Percentiles rank a stretch among this genome's conserved stretches.
These are phyloP conservation scores for Ivindomyrus marchei DNA, from an alignment of 2,113 vertebrate species.

Conservation along the genomic window DNA sequence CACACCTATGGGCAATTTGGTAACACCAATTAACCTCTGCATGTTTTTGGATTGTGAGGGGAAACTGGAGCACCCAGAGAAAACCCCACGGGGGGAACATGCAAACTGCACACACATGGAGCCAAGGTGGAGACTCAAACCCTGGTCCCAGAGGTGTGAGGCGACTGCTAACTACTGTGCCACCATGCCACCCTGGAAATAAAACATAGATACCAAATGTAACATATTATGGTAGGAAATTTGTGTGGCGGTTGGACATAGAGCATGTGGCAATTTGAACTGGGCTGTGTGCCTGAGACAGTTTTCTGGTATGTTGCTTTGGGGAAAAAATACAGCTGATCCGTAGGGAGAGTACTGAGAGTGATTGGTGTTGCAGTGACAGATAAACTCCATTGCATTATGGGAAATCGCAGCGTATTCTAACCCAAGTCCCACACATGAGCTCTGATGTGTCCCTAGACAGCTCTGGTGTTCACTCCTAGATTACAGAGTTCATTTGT, in stretches of 20 bases:
- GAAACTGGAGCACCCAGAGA: background rate
- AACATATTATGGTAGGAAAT: background rate
- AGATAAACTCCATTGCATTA: background rate
- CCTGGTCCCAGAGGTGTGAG: background rate
- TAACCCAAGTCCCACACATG: background rate
- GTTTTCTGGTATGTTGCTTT: conserved; percentile 2
- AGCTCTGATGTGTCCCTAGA: background rate
- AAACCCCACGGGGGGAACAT: background rate
- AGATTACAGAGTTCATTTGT: background rate
- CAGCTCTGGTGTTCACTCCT: background rate
- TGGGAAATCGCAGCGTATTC: background rate
- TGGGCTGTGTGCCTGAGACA: conserved; percentile 1
- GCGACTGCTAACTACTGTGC: background rate
- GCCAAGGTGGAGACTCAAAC: background rate
- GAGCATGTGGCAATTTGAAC: background rate
- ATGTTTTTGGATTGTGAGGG: background rate
- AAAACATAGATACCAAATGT: background rate
- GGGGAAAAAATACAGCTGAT: background rate
- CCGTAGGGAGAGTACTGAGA: background rate
- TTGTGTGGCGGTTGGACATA: background rate
- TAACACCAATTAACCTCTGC: background rate
- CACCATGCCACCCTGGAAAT: background rate
- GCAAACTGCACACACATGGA: background rate
- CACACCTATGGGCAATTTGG: background rate
- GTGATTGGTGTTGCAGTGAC: background rate